These are phyloP conservation scores for Drosophila mercatorum DNA, from an alignment of 2,888 invertebrate genomes.

Conservation along the genomic window DNA sequence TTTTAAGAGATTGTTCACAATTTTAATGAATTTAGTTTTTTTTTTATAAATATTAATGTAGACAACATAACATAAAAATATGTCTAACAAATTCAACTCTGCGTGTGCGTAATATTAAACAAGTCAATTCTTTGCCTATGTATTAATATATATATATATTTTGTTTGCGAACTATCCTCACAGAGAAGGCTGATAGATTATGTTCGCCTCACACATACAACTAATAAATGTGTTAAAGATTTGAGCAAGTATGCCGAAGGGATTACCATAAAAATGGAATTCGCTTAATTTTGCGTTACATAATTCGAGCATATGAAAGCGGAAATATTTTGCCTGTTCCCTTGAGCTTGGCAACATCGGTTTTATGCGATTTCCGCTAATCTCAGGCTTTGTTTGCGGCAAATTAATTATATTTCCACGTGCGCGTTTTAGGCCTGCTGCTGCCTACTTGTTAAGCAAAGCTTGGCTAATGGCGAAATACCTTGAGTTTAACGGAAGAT, in stretches of 20 bases:
- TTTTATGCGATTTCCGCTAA: conserved; percentile 7
- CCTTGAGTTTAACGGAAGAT: background rate
- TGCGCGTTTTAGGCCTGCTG: background rate
- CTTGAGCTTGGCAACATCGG: background rate
- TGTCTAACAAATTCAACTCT: too few species aligned
- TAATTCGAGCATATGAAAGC: background rate
- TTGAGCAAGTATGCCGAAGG: background rate
- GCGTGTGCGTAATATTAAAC: too few species aligned
- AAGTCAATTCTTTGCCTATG: too few species aligned
- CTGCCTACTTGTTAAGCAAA: background rate
- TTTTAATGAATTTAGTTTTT: background rate
- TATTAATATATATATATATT: too few species aligned
- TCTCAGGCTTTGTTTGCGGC: conserved; percentile 3
- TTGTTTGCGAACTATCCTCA: background rate
- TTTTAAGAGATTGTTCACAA: background rate
- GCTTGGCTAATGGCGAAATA: background rate
- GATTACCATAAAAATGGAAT: conserved; percentile 4
- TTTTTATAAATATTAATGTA: too few species aligned
- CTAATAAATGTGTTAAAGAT: background rate
- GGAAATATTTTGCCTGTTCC: background rate
- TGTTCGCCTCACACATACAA: background rate
- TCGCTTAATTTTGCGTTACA: background rate
- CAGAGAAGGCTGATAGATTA: background rate
- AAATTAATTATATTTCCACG: conserved; percentile 1
- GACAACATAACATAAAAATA: too few species aligned